Evolutionary conservation across 2,888 invertebrate species (phyloP).

Genomic region (Mechanitis mazaeus): DNA sequence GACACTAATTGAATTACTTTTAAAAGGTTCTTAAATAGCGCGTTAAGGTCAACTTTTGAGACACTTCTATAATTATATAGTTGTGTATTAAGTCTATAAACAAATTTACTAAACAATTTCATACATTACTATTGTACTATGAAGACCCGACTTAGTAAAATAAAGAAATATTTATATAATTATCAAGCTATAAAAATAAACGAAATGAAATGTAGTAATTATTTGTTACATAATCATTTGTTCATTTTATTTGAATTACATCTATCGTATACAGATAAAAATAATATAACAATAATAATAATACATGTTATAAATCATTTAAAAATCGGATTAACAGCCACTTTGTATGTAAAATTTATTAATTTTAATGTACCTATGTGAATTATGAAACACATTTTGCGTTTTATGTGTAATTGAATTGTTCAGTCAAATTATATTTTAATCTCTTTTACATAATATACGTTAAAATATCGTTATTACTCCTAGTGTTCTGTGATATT

Average conservation of each 20-base stretch:
- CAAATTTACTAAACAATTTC: too few relatives aligned
- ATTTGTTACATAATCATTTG: too few relatives aligned
- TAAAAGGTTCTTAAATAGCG: constrained; percentile 61
- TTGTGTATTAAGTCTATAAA: too few relatives aligned
- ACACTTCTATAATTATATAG: background rate
- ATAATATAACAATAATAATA: background rate
- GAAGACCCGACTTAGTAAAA: too few relatives aligned
- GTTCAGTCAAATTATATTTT: background rate
- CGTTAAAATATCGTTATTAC: background rate
- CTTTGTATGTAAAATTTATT: constrained; percentile 4
- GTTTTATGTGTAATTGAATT: constrained; percentile 2
- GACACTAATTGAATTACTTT: constrained; percentile 72
- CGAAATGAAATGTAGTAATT: too few relatives aligned
- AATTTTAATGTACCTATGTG: constrained; percentile 1
- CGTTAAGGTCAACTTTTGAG: constrained; percentile 10
- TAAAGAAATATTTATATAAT: too few relatives aligned
- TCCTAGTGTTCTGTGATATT: background rate
- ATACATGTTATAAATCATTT: constrained; percentile 1
- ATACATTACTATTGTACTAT: too few relatives aligned
- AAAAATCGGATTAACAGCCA: constrained; percentile 1
- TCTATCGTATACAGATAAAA: too few relatives aligned
- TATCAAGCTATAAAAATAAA: too few relatives aligned
- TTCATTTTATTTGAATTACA: too few relatives aligned
- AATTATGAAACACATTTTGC: constrained; percentile 3
- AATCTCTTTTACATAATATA: background rate